phyloP scores from a whole-genome alignment of 2,113 vertebrate species.

The Pycnonotus jocosus region DNA sequence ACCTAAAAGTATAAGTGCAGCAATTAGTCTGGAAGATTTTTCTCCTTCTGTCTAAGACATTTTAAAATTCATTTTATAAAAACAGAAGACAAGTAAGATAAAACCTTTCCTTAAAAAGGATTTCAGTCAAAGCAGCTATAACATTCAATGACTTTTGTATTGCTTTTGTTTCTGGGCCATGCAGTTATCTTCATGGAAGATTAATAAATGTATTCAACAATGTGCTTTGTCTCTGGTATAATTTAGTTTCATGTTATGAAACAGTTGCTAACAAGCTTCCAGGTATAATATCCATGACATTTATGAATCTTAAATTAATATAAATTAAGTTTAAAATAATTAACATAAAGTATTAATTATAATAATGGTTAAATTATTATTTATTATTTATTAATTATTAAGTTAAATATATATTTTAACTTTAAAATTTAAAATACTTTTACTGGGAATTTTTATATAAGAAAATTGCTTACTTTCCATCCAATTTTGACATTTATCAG shows the following conservation, averaged over 20 bases:
- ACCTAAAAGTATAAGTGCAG: not conserved
- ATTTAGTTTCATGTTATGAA: not conserved
- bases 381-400: too few relatives aligned
- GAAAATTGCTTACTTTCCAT: not conserved
- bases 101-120: not conserved
- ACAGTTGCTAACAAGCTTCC: not conserved
- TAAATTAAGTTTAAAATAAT: too few relatives aligned
- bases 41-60: not conserved
- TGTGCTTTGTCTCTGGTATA: not conserved
- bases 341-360: too few relatives aligned
- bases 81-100: not conserved
- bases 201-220: not conserved
- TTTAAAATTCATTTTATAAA: not conserved
- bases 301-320: not conserved
- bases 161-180: not conserved
- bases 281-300: not conserved
- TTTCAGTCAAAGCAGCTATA: not conserved
- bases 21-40: constrained; percentile 25
- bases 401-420: too few relatives aligned
- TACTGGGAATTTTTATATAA: not conserved
- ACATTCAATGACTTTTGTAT: not conserved
- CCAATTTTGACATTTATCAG: not conserved
- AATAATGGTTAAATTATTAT: too few relatives aligned
- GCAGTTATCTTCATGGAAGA: not conserved
- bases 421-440: not conserved